These are phyloP conservation scores for Axinella damicornis DNA, from an alignment of 37 sponge, comb jelly and placozoan genomes.

Conservation along the genomic window DNA sequence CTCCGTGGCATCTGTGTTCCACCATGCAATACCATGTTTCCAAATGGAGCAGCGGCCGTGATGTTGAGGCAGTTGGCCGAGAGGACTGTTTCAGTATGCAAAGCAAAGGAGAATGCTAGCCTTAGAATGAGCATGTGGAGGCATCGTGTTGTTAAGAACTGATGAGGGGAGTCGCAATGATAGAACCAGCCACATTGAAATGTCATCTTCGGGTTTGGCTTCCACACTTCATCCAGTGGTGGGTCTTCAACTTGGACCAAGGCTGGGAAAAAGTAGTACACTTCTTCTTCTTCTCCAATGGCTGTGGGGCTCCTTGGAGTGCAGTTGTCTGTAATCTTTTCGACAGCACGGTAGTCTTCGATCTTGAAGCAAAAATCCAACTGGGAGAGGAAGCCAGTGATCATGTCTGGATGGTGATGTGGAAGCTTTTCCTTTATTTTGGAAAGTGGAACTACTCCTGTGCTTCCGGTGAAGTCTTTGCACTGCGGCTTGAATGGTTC, in stretches of 20 bases:
- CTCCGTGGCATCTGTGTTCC: no score
- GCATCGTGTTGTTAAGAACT: slow-evolving; percentile 16
- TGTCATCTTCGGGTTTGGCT: background rate
- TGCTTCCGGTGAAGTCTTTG: no score
- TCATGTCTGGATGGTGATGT: no score
- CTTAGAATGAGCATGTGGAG: slow-evolving; percentile 20
- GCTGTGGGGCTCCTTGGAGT: no score
- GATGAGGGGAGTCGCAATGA: background rate
- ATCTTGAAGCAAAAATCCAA: slow-evolving; percentile 22
- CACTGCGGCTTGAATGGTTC: no score
- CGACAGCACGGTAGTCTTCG: background rate
- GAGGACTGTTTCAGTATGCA: slow-evolving; percentile 3
- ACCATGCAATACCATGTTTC: no score
- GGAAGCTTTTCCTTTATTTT: no score
- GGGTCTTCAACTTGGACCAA: background rate
- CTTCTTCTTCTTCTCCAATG: background rate
- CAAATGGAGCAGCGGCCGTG: no score
- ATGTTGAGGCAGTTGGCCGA: no score
- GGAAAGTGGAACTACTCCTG: no score
- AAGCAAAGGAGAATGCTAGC: slow-evolving; percentile 10
- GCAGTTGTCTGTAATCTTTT: no score
- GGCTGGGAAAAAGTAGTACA: slow-evolving; percentile 35
- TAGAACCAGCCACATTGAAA: slow-evolving; percentile 12
- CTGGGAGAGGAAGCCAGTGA: no score
- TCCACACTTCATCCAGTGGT: background rate